phyloP scores from a whole-genome alignment of 2,888 invertebrate genomes.

The Patella pellucida region DNA sequence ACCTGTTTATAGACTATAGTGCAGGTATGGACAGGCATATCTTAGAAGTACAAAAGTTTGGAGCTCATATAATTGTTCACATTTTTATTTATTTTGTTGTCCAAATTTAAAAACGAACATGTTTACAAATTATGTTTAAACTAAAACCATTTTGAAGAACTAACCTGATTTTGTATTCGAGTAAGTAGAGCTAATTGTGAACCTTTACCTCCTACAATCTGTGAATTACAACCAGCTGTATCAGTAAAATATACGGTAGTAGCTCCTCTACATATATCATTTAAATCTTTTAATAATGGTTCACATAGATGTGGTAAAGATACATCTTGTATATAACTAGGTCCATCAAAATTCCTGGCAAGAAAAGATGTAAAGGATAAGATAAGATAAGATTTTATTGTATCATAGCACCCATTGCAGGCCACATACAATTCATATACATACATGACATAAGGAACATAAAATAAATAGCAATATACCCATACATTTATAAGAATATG shows the following conservation, averaged over 20 bases:
- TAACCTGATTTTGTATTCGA: constrained; percentile 59
- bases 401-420: too few species aligned
- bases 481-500: too few species aligned
- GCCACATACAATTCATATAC: too few species aligned
- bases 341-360: constrained; percentile 51
- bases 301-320: constrained; percentile 46
- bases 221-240: constrained; percentile 58
- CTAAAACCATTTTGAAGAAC: background rate
- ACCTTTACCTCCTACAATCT: constrained; percentile 84
- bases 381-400: too few species aligned
- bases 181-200: constrained; percentile 80
- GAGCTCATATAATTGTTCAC: too few species aligned
- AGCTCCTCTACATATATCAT: constrained; percentile 21
- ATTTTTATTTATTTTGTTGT: too few species aligned
- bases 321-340: constrained; percentile 27
- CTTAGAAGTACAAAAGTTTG: too few species aligned
- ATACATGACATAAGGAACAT: too few species aligned
- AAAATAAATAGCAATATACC: too few species aligned
- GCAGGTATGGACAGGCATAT: too few species aligned
- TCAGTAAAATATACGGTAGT: constrained; percentile 51
- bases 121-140: background rate
- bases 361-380: background rate
- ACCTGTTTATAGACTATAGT: too few species aligned
- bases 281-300: constrained; percentile 31
- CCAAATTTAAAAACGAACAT: too few species aligned